A percentile compares a stretch with the other conserved stretches of the same genome.
These are phyloP conservation scores for Micrasema longulum DNA, from an alignment of 1,140 invertebrate species.

Conservation along the genomic window DNA sequence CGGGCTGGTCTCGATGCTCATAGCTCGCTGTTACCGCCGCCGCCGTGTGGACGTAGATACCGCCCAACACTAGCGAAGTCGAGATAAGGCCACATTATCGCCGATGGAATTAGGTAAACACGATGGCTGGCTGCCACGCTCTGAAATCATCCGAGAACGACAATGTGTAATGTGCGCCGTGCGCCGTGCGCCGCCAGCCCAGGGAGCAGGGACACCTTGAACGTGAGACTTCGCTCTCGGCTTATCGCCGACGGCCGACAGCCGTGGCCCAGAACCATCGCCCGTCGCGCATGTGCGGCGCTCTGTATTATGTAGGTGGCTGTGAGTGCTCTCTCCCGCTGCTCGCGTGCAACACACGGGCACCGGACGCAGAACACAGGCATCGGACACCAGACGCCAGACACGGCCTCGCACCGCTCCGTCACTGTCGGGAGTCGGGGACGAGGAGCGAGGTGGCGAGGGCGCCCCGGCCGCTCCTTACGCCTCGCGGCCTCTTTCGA, in stretches of 20 bases:
- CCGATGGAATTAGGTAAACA: constrained; percentile 39
- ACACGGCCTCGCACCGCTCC: constrained; percentile 2
- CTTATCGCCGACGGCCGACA: constrained; percentile 22
- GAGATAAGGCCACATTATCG: constrained; percentile 30
- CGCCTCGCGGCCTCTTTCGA: no score
- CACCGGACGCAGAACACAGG: neutral
- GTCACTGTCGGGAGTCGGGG: constrained; percentile 12
- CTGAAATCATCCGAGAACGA: constrained; percentile 26
- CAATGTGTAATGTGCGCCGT: constrained; percentile 20
- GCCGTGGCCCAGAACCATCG: constrained; percentile 22
- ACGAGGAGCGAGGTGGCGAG: constrained; percentile 4
- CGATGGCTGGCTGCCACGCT: constrained; percentile 13
- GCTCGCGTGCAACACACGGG: neutral
- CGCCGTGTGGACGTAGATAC: neutral
- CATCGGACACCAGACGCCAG: neutral
- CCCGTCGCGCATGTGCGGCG: constrained; percentile 21
- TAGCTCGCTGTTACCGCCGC: neutral
- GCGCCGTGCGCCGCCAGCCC: neutral
- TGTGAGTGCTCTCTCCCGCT: neutral
- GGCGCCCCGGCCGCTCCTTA: no score
- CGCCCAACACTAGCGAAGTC: neutral
- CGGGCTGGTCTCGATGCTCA: no score
- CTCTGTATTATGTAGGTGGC: neutral
- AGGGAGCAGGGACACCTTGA: constrained; percentile 31
- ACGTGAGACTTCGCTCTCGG: constrained; percentile 30